phyloP scores from a whole-genome alignment of 2,888 invertebrate species.

The Calameuta filiformis region DNA sequence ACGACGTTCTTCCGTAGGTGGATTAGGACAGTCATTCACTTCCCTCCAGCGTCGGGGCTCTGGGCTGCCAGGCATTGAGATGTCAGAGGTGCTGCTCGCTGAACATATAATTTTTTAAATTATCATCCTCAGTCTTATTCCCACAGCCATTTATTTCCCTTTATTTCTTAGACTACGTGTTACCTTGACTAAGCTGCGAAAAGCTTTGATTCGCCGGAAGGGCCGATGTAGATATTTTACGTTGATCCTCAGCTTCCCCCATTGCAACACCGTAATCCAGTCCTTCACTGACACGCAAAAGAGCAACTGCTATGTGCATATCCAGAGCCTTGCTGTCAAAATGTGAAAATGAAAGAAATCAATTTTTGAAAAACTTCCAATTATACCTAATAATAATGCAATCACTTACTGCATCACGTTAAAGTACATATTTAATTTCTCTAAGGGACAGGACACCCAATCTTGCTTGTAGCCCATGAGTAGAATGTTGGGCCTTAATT shows the following conservation, averaged over 20 bases:
- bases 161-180: not conserved
- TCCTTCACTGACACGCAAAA: constrained; percentile 87
- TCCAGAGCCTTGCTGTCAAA: constrained; percentile 93
- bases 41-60: constrained; percentile 58
- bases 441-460: constrained; percentile 81
- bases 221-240: constrained; percentile 69
- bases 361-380: not conserved
- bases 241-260: constrained; percentile 51
- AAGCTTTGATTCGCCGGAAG: constrained; percentile 75
- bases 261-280: constrained; percentile 75
- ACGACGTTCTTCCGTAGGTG: constrained; percentile 41
- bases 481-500: constrained; percentile 91
- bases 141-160: not conserved
- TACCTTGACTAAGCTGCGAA: constrained; percentile 74
- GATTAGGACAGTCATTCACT: constrained; percentile 52
- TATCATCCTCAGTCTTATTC: constrained; percentile 17
- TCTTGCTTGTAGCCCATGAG: constrained; percentile 95
- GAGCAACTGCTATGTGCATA: constrained; percentile 88
- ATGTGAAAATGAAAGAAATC: constrained; percentile 64
- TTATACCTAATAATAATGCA: not conserved
- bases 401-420: constrained; percentile 88
- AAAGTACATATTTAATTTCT: constrained; percentile 89
- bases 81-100: constrained; percentile 62
- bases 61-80: constrained; percentile 56
- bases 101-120: constrained; percentile 62